Percentiles rank a stretch among this genome's conserved stretches.
These are phyloP conservation scores for Nicator chloris DNA, from an alignment of 2,113 vertebrate species.

Conservation along the genomic window DNA sequence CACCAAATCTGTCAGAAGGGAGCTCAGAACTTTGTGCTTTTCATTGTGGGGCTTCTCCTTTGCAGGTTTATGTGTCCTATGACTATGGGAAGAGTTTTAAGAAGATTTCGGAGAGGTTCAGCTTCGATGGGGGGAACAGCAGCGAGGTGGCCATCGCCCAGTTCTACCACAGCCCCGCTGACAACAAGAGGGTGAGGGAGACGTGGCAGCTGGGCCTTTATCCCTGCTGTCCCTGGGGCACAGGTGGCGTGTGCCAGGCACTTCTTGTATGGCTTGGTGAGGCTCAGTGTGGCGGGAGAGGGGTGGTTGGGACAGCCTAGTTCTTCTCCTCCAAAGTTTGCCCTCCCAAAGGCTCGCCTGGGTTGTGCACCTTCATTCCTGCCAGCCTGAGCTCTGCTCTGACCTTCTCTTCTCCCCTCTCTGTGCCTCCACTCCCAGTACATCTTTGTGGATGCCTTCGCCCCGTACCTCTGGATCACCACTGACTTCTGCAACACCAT, in stretches of 20 bases:
- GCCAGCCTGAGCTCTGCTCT: background rate
- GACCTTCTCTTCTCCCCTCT: background rate
- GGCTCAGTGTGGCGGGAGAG: fast-evolving
- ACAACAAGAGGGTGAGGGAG: conserved; percentile 90
- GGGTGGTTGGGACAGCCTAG: background rate
- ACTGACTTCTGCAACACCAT: conserved; percentile 89
- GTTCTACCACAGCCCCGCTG: conserved; percentile 96
- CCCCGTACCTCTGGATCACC: conserved; percentile 91
- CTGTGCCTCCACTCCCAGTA: conserved; percentile 76
- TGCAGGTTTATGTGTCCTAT: conserved; percentile 92
- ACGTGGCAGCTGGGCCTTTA: background rate
- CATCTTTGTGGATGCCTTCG: conserved; percentile 88
- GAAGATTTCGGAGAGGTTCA: conserved; percentile 84
- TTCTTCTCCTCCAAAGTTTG: background rate
- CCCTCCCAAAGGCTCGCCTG: background rate
- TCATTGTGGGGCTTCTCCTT: background rate
- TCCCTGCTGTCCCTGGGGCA: background rate
- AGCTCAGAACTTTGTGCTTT: background rate
- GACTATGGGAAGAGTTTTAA: conserved; percentile 89
- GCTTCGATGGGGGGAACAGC: conserved; percentile 65
- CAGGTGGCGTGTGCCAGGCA: fast-evolving
- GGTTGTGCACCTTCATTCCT: fast-evolving
- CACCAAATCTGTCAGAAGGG: background rate
- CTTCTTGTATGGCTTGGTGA: background rate
- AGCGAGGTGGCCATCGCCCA: conserved; percentile 87